Conservation (phyloP, 2,888 invertebrate genomes). For the Pasiphila rectangulata region DNA sequence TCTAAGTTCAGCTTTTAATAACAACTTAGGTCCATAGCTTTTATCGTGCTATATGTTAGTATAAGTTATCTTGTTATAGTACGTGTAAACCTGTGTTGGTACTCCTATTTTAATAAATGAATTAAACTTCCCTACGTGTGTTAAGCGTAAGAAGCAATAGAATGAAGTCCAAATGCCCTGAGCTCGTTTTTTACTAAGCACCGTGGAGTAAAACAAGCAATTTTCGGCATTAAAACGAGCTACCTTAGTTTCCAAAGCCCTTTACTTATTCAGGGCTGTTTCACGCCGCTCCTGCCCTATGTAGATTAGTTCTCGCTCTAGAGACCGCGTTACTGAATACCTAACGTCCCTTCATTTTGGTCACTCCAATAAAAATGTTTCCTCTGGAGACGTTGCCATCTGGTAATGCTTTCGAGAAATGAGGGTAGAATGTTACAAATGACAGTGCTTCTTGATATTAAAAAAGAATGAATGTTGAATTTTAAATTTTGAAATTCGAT, state of each 20-base stretch:
- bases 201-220: conserved; percentile 1
- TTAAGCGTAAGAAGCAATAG: no score
- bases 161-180: background rate
- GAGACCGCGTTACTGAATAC: conserved; percentile 33
- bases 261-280: conserved; percentile 49
- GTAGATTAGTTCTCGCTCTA: conserved; percentile 43
- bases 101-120: no score
- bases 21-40: no score
- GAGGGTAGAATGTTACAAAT: background rate
- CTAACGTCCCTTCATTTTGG: conserved; percentile 20
- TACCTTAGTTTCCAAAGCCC: conserved; percentile 10
- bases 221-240: conserved; percentile 2
- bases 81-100: no score
- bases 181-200: background rate
- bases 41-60: no score
- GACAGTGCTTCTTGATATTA: no score
- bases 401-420: background rate
- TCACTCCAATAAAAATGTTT: conserved; percentile 16
- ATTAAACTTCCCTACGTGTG: no score
- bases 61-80: no score
- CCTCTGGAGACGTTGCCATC: conserved; percentile 1
- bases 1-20: no score
- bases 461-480: no score
- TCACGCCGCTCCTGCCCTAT: conserved; percentile 39
- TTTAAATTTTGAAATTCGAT: no score